Base-by-base conservation (phyloP, 53 echinoderm and acorn worm genomes). In the Stichopus horrens region DNA sequence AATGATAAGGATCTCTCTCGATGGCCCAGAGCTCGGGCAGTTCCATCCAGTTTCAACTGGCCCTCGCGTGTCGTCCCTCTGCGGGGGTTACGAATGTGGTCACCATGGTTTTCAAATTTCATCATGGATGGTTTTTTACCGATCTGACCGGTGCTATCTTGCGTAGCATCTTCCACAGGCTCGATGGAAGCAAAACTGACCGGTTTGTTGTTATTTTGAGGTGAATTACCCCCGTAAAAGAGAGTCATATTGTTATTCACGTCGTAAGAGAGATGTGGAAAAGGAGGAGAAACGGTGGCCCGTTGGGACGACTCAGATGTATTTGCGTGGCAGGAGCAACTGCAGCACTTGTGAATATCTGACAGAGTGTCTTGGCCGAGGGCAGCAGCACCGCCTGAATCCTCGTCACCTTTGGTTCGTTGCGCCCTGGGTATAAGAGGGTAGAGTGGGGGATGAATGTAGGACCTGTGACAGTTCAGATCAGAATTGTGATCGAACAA, bases 391-490 rank as follows among this genome's bases (percentile, higher is more conserved):
- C 5, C 3, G n/a, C 52, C 14, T 5, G 16, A 16, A 7, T 7
- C 55, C 51, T 52, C 4, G 0, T 8, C 52, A 16, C 52, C 78
- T 14, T 52, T 37, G 0, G 4, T 52, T 78, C 53, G 53, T n/a
- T 78, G 53, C 6, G 78, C 53, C 55, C 78, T 78, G 5, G 78
- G 78, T 78, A 78, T 78, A 53, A 55, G 55, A 11, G 78, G 78
- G 51, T 78, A 78, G 11, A 54, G 78, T 16, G 78, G 78, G 0
- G 78, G 78, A 7, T 78, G 51, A n/a, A 78, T 78, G 53, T 78
- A 78, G 13, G 78, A 54, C 19, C 16, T 18, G 16, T 55, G 13
- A 13, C 78, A 5, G 5, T 54, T 53, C 7, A 37, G 7, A 52
- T 53, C 78, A 16, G 75, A 75, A 8, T 75, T 22, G 75, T 75